These are phyloP conservation scores for Tamias sibiricus DNA, from an alignment of 2,113 vertebrate genomes.

Conservation along the genomic window DNA sequence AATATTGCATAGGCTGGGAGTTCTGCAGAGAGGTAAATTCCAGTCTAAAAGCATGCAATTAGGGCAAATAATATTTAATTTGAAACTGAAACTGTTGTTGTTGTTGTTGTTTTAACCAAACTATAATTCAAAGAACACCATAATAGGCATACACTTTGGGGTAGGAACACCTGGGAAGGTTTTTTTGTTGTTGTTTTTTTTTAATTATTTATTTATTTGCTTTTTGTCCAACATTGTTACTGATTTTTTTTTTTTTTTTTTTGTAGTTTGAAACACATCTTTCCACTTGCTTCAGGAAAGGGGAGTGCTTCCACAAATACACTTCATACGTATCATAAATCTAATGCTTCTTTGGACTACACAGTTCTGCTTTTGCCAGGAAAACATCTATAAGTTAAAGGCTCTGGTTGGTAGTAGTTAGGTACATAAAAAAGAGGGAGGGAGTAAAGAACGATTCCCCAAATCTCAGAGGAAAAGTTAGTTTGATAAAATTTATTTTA, in stretches of 20 bases:
- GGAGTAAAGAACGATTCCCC: not conserved
- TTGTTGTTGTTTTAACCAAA: not conserved
- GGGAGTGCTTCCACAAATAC: not conserved
- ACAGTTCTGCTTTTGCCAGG: not conserved
- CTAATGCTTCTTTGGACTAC: not conserved
- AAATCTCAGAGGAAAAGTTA: not conserved
- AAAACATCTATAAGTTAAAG: conserved; percentile 8
- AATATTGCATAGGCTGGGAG: not conserved
- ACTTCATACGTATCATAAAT: not conserved
- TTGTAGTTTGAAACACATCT: not conserved
- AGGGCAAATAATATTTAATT: not conserved
- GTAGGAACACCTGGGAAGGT: not conserved
- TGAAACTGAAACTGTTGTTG: not conserved
- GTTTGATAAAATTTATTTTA: not conserved
- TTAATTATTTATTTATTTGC: no score
- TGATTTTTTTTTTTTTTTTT: not conserved
- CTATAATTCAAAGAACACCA: not conserved
- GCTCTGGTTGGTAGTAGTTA: not conserved
- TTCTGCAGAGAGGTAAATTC: not conserved
- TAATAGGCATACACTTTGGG: not conserved
- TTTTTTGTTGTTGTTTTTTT: no score
- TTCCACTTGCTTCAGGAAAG: not conserved
- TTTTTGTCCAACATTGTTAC: not conserved
- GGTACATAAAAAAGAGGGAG: not conserved
- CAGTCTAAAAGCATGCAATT: not conserved